Evolutionary conservation across 2,888 invertebrate species (phyloP).

Genomic region (Cerastis rubricosa): DNA sequence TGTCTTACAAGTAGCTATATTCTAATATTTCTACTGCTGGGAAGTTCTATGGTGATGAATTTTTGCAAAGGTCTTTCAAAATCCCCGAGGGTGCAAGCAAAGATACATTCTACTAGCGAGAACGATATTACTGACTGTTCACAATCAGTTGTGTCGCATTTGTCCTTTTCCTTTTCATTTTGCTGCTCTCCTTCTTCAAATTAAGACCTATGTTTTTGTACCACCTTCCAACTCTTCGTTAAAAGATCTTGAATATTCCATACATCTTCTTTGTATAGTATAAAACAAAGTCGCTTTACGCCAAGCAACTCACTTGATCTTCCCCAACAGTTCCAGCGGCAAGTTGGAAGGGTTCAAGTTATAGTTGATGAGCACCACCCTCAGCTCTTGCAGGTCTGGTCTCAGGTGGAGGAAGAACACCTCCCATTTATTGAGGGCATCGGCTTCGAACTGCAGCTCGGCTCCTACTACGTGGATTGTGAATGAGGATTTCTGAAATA

Average conservation of each 20-base stretch:
- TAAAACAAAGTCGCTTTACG: too few relatives aligned
- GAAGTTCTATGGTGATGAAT: too few relatives aligned
- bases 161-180: too few relatives aligned
- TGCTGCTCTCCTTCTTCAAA: background rate
- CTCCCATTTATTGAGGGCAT: slow-evolving; percentile 93
- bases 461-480: slow-evolving; percentile 92
- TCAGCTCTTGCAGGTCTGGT: slow-evolving; percentile 89
- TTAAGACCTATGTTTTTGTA: background rate
- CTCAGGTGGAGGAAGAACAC: slow-evolving; percentile 92
- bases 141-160: too few relatives aligned
- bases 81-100: too few relatives aligned
- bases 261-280: background rate
- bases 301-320: slow-evolving; percentile 85
- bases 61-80: too few relatives aligned
- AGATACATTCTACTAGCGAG: too few relatives aligned
- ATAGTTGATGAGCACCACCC: slow-evolving; percentile 92
- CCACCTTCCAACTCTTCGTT: background rate
- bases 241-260: too few relatives aligned
- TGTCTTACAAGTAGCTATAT: too few relatives aligned
- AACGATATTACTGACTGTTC: too few relatives aligned
- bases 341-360: slow-evolving; percentile 91
- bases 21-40: too few relatives aligned
- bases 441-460: slow-evolving; percentile 94
- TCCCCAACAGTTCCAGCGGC: slow-evolving; percentile 90
- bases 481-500: slow-evolving; percentile 77